Base-by-base conservation (phyloP, 2,888 invertebrate species). In the Listrodromus nycthemerus region DNA sequence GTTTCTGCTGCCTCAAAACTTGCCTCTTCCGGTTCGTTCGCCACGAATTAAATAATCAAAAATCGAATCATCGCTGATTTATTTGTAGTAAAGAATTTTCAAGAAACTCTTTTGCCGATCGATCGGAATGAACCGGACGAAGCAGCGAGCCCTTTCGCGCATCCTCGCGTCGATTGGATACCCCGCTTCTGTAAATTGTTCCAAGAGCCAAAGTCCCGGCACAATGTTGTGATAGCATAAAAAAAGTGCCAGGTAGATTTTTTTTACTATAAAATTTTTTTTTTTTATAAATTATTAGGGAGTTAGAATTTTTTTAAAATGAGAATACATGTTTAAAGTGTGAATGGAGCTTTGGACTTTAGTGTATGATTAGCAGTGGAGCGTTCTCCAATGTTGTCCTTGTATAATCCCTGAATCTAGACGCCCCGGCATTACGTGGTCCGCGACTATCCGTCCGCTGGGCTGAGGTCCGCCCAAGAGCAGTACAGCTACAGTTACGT, bases 361-460 rank as follows among this genome's bases (percentile, higher is more conserved):
- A 71, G 48, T 37, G 78, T 75, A 66, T 70, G 65, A 65, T 21
- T 67, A 82, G 80, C 82, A 66, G 78, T 78, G 82, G 83, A 82
- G 86, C 84, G 74, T 84, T 88, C 82, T 87, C 86, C 85, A 86
- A 88, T 89, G 87, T 87, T 92, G 88, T 91, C 89, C 89, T 89
- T 91, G 86, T 89, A 86, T 91, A 90, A 89, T 89, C 88, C 84
- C 89, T 90, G 89, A 91, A 88, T 92, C 82, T 92, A 97, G 97
- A 97, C 96, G 95, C 97, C 97, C 91, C 96, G 97, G 94, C 96
- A 97, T 95, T 97, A 97, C 95, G 96, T 97, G 94, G 96, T 97
- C 94, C 96, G 96, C 94, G 97, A 97, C 93, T 95, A 96, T 90
- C 96, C 96, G 85, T 95, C 96, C 63, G 85, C 87, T 83, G 93